Evolutionary conservation across 2,888 invertebrate genomes (phyloP).

Genomic region (Drosophila picticornis): DNA sequence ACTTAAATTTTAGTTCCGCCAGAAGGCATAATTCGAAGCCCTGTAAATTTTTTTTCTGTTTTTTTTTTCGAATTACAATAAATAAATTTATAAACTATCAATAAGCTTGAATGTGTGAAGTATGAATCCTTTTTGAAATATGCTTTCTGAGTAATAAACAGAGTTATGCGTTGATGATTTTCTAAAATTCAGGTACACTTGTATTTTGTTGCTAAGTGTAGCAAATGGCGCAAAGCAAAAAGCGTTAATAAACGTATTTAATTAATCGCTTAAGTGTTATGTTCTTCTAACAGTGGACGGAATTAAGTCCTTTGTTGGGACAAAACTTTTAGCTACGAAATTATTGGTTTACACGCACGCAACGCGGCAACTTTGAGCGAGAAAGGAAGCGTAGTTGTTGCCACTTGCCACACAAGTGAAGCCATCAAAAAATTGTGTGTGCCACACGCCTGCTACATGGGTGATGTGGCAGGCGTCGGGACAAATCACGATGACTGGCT

Average conservation of each 20-base stretch:
- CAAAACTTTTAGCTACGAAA: slow-evolving; percentile 55
- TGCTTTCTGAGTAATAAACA: not conserved
- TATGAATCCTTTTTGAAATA: not conserved
- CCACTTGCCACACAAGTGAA: slow-evolving; percentile 28
- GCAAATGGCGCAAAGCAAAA: not conserved
- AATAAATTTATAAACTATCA: too few species aligned
- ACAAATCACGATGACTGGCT: slow-evolving; percentile 72
- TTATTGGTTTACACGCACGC: slow-evolving; percentile 66
- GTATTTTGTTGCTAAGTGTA: not conserved
- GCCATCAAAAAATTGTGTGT: slow-evolving; percentile 34
- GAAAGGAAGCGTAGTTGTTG: not conserved
- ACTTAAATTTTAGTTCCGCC: too few species aligned
- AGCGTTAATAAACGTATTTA: slow-evolving; percentile 72
- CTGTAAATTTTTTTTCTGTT: too few species aligned
- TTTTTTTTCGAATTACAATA: too few species aligned
- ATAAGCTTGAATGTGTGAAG: too few species aligned
- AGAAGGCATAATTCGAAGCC: too few species aligned
- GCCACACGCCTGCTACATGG: slow-evolving; percentile 11
- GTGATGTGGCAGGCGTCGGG: slow-evolving; percentile 54
- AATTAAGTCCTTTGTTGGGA: slow-evolving; percentile 62
- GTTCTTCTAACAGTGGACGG: slow-evolving; percentile 51
- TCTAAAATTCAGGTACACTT: not conserved
- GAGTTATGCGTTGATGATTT: too few species aligned
- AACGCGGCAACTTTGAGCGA: not conserved
- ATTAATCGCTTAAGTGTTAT: slow-evolving; percentile 52